Conservation (phyloP, 2,113 vertebrate species). For the Siniperca knerii region DNA sequence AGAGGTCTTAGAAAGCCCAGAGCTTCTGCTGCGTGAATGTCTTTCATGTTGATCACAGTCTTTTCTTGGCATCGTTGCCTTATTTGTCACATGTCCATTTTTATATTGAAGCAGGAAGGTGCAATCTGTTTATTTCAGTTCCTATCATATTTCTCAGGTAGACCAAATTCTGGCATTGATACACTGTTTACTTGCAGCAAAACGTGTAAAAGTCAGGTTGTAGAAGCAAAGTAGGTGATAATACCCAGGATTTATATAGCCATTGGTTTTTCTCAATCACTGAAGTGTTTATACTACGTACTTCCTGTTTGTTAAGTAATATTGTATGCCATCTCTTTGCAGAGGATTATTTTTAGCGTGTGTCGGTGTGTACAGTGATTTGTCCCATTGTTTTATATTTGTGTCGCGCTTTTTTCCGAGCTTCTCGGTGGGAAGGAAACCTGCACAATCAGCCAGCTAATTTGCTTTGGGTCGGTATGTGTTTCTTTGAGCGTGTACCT, state of each 20-base stretch:
- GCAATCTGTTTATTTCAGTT: background rate
- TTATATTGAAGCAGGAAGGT: background rate
- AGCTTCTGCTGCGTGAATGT: background rate
- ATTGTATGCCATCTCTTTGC: conserved; percentile 29
- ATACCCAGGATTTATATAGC: background rate
- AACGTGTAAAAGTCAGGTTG: too few relatives aligned
- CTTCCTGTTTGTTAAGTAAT: conserved; percentile 65
- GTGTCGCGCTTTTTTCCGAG: conserved; percentile 24
- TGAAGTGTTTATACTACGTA: conserved; percentile 32
- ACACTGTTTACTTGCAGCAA: too few relatives aligned
- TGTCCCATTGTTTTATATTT: conserved; percentile 70
- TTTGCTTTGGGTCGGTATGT: conserved; percentile 22
- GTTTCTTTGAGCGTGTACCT: conserved; percentile 11
- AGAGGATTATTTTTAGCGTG: conserved; percentile 62
- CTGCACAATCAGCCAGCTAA: conserved; percentile 61
- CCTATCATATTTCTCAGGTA: background rate
- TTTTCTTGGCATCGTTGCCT: background rate
- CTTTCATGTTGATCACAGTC: background rate
- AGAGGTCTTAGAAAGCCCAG: background rate
- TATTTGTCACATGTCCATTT: background rate
- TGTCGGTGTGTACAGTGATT: conserved; percentile 39
- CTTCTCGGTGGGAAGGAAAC: conserved; percentile 66
- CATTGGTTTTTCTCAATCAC: background rate
- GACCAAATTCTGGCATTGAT: background rate
- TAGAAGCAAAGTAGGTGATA: too few relatives aligned